Conservation (phyloP, 2,113 vertebrate genomes). For the Silurus asotus region DNA sequence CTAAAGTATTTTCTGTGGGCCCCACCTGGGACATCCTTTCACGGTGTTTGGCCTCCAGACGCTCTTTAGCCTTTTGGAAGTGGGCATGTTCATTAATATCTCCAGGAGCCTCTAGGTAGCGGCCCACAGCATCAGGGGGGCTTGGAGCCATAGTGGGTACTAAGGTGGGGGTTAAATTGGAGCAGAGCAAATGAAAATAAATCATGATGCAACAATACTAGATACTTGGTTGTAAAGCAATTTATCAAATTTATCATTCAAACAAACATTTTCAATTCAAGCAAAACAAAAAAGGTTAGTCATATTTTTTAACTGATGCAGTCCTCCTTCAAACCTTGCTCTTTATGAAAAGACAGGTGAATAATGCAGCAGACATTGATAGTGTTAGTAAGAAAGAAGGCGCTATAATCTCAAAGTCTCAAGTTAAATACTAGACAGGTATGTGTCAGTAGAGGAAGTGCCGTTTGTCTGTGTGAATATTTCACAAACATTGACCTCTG, state of each 20-base stretch:
- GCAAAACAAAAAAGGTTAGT: background rate
- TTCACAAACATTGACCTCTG: background rate
- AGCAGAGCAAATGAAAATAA: background rate
- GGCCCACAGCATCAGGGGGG: conserved; percentile 89
- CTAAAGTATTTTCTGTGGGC: background rate
- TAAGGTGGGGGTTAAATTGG: conserved; percentile 16
- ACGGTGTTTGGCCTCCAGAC: conserved; percentile 90
- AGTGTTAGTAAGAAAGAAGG: conserved; percentile 12
- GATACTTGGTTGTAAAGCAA: background rate
- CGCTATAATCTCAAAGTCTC: background rate
- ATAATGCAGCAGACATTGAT: background rate
- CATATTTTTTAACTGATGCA: background rate
- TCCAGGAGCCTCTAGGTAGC: conserved; percentile 90
- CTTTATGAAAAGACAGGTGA: background rate
- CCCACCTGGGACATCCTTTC: conserved; percentile 91
- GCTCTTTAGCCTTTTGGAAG: conserved; percentile 96
- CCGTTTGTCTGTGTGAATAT: background rate
- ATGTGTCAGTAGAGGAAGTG: background rate
- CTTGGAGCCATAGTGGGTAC: conserved; percentile 84
- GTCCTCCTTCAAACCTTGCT: background rate
- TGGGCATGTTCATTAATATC: conserved; percentile 89
- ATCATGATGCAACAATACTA: background rate
- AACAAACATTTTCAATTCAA: background rate
- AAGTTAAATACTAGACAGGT: background rate
- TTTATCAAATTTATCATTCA: background rate